Evolutionary conservation across 2,888 invertebrate species (phyloP), one percentile per base, ranked within the genome.

Genomic region (Vanessa cardui): DNA sequence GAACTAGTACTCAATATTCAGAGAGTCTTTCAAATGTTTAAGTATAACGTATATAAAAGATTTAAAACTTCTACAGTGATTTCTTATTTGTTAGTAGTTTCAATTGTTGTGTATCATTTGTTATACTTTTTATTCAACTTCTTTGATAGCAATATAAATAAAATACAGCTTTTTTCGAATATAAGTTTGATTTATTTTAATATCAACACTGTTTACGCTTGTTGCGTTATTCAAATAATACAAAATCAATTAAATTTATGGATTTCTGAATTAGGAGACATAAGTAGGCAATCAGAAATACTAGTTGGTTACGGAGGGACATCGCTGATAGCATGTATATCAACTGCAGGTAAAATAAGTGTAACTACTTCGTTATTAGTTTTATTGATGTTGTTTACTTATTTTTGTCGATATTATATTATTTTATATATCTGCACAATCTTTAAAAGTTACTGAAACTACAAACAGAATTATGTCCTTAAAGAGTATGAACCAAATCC

Each of bases 1-100:
- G 44, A 59, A n/a, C 9, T 59, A 59, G 26, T 59, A 26, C 46
- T 59, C 1, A 44, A 59, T 46, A 59, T 59, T 7, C 59, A 59
- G 16, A 59, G 59, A 15, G 46, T 59, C 1, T 46, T 59, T 7
- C 21, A 59, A 59, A 26, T 59, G 15, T 21, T 59, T 5, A 46
- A 45, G 46, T 59, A 39, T 21, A 46, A 59, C n/a, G 6, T 21
- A 26, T 59, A 45, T 18, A 59, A 46, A 9, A 0, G 9, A 39
- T 18, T 39, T 9, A 16, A 33, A 33, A 18, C 33, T 18, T 39
- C 33, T 33, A 39, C 26, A 9, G 15, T 9, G 18, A 9, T 56
- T 33, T 56, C 56, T 56, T 56, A 18, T 33, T 33, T 56, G 5
- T 1, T 5, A 26, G 5, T 39, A n/a, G 56, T 9, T 9, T n/a